Evolutionary conservation across 2,113 vertebrate genomes (phyloP), one percentile per base, ranked within the genome.

Genomic region (Prunella fulvescens): DNA sequence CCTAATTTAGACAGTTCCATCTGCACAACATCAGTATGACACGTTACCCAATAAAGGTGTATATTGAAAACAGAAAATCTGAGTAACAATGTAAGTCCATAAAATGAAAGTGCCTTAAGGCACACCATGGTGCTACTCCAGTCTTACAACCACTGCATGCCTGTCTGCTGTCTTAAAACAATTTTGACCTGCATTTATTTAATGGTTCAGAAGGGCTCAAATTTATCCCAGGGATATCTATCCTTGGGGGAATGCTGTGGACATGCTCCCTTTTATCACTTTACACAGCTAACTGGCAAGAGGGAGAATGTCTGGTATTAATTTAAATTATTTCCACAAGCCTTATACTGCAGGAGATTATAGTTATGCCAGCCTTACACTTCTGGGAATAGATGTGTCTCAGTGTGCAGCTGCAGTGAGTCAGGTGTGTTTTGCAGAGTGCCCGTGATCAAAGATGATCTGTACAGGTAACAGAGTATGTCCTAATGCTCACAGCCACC

Each of bases 11-110:
- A 24, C 11, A 44, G 15, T 6, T 15, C 33, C 18, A 23, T 23
- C 57, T 85, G 22, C 11, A 19, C n/a, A 40, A 3, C 31, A 28
- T 50, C 42, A 69, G 40, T 23, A 57, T 60, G 19, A 61, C n/a
- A 5, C 0, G 0, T 74, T 62, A 47, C 9, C 44, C 17, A 11
- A 1, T 24, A n/a, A 26, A 71, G 29, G 6, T 13, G 6, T 15
- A 11, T 4, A 39, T 20, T 37, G 14, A 80, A 69, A 76, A 14
- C 6, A 40, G 45, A 71, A 83, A 84, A 57, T 42, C 19, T 47
- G 44, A 47, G 28, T 57, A 40, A 78, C 4, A 47, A 8, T 4
- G 0, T 7, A 50, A 81, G 7, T 51, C 14, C 5, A 4, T 56
- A 26, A 39, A 83, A 60, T 9, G 7, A 35, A n/a, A 69, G 23